phyloP scores from a whole-genome alignment of 1,140 invertebrate genomes.

The Sweltsa coloradensis region DNA sequence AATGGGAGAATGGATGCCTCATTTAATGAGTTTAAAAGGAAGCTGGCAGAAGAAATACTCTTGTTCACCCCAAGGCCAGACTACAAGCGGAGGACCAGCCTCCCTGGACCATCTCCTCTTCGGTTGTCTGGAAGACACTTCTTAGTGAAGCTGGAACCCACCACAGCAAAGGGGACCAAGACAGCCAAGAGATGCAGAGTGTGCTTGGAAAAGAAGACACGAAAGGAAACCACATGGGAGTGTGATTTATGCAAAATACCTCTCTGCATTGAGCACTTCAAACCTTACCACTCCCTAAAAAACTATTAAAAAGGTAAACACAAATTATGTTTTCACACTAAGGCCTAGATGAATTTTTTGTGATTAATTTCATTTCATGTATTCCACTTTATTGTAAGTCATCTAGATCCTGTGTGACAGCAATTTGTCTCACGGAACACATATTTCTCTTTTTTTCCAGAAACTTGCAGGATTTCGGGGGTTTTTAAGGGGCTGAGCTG shows the following conservation, averaged over 20 bases:
- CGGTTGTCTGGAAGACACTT: constrained; percentile 17
- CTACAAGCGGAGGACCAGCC: constrained; percentile 8
- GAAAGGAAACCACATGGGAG: not conserved
- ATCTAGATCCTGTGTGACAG: too few relatives aligned
- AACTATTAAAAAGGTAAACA: not conserved
- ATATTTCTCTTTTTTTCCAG: too few relatives aligned
- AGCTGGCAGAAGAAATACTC: constrained; percentile 7
- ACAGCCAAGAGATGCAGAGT: constrained; percentile 12
- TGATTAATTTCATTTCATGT: too few relatives aligned
- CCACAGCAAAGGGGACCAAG: constrained; percentile 10
- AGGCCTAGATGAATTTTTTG: too few relatives aligned
- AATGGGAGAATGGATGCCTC: constrained; percentile 12
- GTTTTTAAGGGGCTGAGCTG: too few relatives aligned
- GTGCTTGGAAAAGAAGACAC: constrained; percentile 9
- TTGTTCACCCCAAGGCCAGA: constrained; percentile 6
- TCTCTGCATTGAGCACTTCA: constrained; percentile 1
- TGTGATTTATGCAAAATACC: not conserved
- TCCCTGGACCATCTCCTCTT: constrained; percentile 11
- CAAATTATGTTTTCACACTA: too few relatives aligned
- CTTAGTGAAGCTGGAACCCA: constrained; percentile 12
- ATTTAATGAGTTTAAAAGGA: constrained; percentile 12
- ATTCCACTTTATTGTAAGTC: too few relatives aligned
- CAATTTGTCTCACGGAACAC: too few relatives aligned
- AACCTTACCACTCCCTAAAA: constrained; percentile 1
- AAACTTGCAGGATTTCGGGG: too few relatives aligned